phyloP scores from a whole-genome alignment of 2,797 vertebrate species.

The Cynopterus sphinx region DNA sequence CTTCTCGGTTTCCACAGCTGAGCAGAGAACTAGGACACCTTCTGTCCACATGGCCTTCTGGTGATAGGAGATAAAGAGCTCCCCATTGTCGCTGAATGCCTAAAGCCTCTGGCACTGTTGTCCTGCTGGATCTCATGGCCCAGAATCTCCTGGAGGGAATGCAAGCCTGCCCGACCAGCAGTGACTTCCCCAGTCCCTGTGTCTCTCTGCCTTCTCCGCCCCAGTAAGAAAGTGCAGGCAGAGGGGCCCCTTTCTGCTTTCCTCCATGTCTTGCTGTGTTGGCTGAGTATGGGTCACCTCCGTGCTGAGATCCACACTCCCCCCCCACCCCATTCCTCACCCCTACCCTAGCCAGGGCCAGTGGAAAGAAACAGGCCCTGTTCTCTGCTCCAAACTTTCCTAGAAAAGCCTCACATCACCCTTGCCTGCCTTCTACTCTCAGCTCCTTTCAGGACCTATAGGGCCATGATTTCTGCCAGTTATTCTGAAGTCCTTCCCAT shows the following conservation, averaged over 20 bases:
- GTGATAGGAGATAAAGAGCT: background rate
- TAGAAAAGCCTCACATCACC: too few relatives aligned
- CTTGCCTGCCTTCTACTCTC: background rate
- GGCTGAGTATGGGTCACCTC: too few relatives aligned
- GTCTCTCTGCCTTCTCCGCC: rapidly evolving
- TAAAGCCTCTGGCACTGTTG: background rate
- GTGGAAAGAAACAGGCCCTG: too few relatives aligned
- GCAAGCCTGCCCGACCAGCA: background rate
- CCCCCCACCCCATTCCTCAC: too few relatives aligned
- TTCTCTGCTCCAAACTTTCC: too few relatives aligned
- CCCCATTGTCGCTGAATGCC: background rate
- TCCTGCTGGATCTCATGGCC: background rate
- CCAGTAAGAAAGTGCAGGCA: background rate
- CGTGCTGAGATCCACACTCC: too few relatives aligned
- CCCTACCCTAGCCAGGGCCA: too few relatives aligned
- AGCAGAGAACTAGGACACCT: rapidly evolving
- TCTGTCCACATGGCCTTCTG: rapidly evolving
- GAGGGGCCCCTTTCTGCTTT: background rate
- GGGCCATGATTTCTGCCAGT: background rate
- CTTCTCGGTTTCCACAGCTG: background rate
- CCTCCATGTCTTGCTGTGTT: too few relatives aligned
- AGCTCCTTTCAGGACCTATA: background rate
- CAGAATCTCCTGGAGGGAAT: background rate
- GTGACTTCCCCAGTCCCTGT: background rate
- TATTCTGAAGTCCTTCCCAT: background rate